Conservation (phyloP, 2,888 invertebrate species). For the Harpalus rufipes region DNA sequence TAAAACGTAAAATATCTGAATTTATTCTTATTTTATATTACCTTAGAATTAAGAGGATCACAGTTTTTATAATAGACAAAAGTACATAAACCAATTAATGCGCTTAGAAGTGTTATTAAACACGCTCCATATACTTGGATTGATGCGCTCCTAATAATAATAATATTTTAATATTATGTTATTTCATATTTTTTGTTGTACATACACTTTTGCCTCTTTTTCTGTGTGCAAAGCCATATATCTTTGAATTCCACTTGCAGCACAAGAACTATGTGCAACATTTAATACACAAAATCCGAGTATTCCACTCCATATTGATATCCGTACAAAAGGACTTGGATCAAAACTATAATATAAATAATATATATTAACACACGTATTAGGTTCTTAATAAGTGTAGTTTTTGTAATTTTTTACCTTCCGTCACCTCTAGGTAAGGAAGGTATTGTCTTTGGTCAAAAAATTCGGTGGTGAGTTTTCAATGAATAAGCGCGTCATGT, state of each 20-base stretch:
- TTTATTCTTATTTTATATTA: not conserved
- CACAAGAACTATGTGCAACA: no score
- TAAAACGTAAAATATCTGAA: no score
- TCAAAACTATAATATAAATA: slow-evolving; percentile 7
- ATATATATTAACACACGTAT: no score
- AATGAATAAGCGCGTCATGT: no score
- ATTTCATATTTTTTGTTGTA: no score
- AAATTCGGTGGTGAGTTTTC: no score
- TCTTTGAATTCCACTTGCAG: not conserved
- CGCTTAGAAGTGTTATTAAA: not conserved
- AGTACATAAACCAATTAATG: slow-evolving; percentile 21
- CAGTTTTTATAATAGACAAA: slow-evolving; percentile 23
- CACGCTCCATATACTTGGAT: not conserved
- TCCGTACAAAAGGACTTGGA: not conserved
- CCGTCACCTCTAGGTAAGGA: no score
- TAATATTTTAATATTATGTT: not conserved
- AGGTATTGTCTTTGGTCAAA: no score
- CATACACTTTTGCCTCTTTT: slow-evolving; percentile 1
- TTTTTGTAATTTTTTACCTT: no score
- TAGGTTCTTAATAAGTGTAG: no score
- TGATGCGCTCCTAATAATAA: not conserved
- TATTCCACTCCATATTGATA: no score
- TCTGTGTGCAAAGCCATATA: slow-evolving; percentile 13
- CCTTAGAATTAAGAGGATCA: not conserved
- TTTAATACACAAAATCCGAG: no score